phyloP scores from a whole-genome alignment of 2,888 invertebrate species.

The Eupithecia exiguata region DNA sequence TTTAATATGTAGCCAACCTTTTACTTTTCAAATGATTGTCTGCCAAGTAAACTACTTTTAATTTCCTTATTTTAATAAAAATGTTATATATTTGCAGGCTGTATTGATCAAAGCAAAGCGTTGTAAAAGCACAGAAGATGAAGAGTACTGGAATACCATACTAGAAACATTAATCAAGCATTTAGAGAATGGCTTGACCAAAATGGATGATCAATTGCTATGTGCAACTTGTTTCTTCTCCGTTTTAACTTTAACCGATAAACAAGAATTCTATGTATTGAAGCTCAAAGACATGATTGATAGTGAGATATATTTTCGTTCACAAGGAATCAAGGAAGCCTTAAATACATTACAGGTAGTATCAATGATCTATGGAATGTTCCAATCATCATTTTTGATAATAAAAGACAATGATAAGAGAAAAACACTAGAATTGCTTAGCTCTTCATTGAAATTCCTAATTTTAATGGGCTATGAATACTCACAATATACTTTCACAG shows the following conservation, averaged over 20 bases:
- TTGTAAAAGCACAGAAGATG: slow-evolving; percentile 36
- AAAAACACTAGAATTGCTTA: slow-evolving; percentile 50
- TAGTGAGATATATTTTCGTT: slow-evolving; percentile 49
- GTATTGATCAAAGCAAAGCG: slow-evolving; percentile 57
- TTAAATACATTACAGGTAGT: slow-evolving; percentile 52
- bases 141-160: slow-evolving; percentile 53
- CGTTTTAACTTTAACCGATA: slow-evolving; percentile 54
- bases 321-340: slow-evolving; percentile 40
- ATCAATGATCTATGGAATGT: slow-evolving; percentile 76
- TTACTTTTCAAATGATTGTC: neutral
- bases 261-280: slow-evolving; percentile 56
- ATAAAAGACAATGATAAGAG: slow-evolving; percentile 42
- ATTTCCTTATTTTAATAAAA: neutral
- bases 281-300: slow-evolving; percentile 54
- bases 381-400: slow-evolving; percentile 69
- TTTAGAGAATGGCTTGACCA: slow-evolving; percentile 57
- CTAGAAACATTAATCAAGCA: slow-evolving; percentile 63
- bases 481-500: slow-evolving; percentile 79
- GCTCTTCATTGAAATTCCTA: slow-evolving; percentile 59
- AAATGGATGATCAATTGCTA: slow-evolving; percentile 73
- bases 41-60: neutral
- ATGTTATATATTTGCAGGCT: slow-evolving; percentile 56
- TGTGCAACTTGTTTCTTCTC: slow-evolving; percentile 74
- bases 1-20: neutral
- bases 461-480: slow-evolving; percentile 75